A percentile compares a stretch with the other conserved stretches of the same genome.
Evolutionary conservation across 2,113 vertebrate genomes (phyloP).

Genomic region (Pterocles orientalis): DNA sequence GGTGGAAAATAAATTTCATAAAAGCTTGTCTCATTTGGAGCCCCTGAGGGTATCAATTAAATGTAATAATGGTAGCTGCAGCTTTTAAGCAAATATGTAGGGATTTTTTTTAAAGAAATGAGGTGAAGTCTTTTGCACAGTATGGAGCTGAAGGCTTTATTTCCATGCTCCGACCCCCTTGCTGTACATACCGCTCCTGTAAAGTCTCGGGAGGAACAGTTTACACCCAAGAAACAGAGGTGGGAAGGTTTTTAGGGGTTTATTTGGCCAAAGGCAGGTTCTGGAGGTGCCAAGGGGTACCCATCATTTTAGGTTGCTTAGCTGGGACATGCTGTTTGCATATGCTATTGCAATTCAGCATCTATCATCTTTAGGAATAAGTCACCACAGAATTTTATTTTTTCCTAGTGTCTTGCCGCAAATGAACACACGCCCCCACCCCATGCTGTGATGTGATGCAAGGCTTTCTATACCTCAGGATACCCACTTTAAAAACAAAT

Average conservation of each 20-base stretch:
- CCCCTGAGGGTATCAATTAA: not conserved
- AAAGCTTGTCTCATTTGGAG: not conserved
- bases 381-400: no score
- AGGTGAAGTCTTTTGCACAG: not conserved
- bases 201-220: not conserved
- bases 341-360: no score
- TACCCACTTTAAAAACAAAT: not conserved
- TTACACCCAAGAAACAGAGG: not conserved
- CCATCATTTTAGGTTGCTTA: not conserved
- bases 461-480: not conserved
- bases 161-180: not conserved
- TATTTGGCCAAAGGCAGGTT: not conserved
- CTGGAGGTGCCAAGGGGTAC: not conserved
- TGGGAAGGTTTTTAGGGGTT: not conserved
- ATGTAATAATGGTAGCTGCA: not conserved
- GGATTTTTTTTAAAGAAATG: not conserved
- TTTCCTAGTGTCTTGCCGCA: not conserved
- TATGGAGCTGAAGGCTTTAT: not conserved
- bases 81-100: not conserved
- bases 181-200: not conserved
- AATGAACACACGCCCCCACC: no score
- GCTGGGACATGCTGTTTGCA: fast-evolving
- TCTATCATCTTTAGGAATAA: not conserved
- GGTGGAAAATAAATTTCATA: not conserved
- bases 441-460: not conserved